phyloP scores from a whole-genome alignment of 2,113 vertebrate genomes.

The Myrmecophaga tridactyla region DNA sequence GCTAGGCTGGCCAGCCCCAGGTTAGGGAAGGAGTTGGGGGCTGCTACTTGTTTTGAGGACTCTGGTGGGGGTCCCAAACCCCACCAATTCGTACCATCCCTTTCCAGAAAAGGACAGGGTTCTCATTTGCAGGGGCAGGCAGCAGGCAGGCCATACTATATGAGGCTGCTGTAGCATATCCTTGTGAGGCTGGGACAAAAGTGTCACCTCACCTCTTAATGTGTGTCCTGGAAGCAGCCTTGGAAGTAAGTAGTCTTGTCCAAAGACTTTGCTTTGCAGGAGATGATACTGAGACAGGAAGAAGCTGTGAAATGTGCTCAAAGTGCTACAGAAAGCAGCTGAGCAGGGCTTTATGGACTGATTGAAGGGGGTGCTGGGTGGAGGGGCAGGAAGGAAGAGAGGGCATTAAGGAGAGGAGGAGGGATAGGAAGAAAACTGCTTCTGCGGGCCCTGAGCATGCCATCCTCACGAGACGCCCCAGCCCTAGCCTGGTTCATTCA shows the following conservation, averaged over 20 bases:
- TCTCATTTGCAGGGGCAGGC: background rate
- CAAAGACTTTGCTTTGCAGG: background rate
- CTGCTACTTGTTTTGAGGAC: background rate
- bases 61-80: background rate
- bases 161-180: background rate
- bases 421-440: background rate
- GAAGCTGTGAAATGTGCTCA: background rate
- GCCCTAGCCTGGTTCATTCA: background rate
- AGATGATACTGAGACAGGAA: background rate
- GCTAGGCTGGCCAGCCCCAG: background rate
- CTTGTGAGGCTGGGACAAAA: fast-evolving
- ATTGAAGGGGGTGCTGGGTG: background rate
- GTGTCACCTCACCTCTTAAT: background rate
- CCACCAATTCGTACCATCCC: background rate
- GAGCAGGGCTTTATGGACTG: background rate
- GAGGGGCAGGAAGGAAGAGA: background rate
- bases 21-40: background rate
- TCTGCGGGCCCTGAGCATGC: fast-evolving
- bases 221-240: background rate
- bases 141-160: background rate
- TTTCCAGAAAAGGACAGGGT: background rate
- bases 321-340: background rate
- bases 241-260: background rate
- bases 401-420: fast-evolving
- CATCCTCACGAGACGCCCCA: background rate